Evolutionary conservation across 2,888 invertebrate species (phyloP).

Genomic region (Sceliomorpha sp.): DNA sequence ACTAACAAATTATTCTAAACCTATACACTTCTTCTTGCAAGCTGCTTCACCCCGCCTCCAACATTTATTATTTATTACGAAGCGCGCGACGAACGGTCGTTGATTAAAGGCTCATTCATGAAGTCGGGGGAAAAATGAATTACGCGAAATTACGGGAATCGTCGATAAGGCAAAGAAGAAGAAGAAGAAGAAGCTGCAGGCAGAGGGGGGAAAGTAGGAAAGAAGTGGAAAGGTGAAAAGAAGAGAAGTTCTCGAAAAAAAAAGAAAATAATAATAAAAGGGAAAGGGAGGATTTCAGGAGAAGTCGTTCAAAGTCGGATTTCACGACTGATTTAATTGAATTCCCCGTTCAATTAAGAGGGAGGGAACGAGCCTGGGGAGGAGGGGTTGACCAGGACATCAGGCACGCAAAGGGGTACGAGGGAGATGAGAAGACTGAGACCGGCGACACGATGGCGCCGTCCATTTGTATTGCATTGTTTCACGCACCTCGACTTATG

Average conservation of each 20-base stretch:
- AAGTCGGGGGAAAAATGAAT: conserved; percentile 43
- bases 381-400: conserved; percentile 25
- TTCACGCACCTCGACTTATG: conserved; percentile 65
- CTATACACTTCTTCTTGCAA: too few species aligned
- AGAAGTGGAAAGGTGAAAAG: conserved; percentile 16
- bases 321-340: conserved; percentile 56
- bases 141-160: conserved; percentile 43
- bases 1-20: too few species aligned
- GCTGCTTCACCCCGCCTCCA: too few species aligned
- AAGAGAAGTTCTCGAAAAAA: conserved; percentile 31
- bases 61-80: conserved; percentile 21
- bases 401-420: conserved; percentile 39
- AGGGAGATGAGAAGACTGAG: conserved; percentile 30
- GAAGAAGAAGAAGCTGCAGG: conserved; percentile 17
- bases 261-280: too few species aligned
- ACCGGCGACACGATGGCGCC: conserved; percentile 64
- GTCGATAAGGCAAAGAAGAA: conserved; percentile 29
- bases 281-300: conserved; percentile 34
- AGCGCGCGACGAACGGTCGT: conserved; percentile 31
- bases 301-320: conserved; percentile 34
- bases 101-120: conserved; percentile 54
- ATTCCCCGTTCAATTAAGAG: conserved; percentile 56
- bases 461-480: conserved; percentile 70
- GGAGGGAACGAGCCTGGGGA: conserved; percentile 31
- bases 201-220: too few species aligned